Evolutionary conservation across 2,797 vertebrate genomes (phyloP).

Genomic region (Geotrypetes seraphini): DNA sequence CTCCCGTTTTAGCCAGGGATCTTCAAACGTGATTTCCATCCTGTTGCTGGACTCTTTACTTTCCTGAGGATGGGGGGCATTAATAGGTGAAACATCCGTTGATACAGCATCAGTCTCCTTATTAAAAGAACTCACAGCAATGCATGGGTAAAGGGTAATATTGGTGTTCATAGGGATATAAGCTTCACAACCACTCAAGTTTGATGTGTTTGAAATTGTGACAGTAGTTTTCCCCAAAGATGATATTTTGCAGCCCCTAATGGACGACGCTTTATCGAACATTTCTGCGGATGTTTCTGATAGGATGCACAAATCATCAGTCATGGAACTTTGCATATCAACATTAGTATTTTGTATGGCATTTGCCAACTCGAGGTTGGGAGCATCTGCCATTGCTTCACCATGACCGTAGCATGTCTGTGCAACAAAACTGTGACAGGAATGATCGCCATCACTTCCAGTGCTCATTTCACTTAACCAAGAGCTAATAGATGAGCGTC

Average conservation of each 20-base stretch:
- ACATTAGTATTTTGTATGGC: slow-evolving; percentile 31
- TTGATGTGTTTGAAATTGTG: slow-evolving; percentile 61
- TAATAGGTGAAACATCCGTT: slow-evolving; percentile 26
- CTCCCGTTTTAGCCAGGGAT: slow-evolving; percentile 88
- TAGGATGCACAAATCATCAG: slow-evolving; percentile 50
- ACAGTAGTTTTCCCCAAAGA: slow-evolving; percentile 70
- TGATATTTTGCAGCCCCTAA: slow-evolving; percentile 57
- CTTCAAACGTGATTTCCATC: slow-evolving; percentile 72
- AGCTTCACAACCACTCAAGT: slow-evolving; percentile 52
- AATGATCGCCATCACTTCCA: slow-evolving; percentile 52
- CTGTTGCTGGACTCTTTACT: slow-evolving; percentile 41
- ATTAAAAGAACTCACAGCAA: slow-evolving; percentile 65
- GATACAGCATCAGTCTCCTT: slow-evolving; percentile 48
- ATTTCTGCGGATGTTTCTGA: slow-evolving; percentile 41
- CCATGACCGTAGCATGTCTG: slow-evolving; percentile 57
- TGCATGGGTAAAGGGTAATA: slow-evolving; percentile 69
- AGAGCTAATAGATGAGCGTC: slow-evolving; percentile 76
- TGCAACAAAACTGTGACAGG: slow-evolving; percentile 67
- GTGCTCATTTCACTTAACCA: slow-evolving; percentile 71
- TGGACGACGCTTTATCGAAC: slow-evolving; percentile 33
- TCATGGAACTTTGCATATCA: slow-evolving; percentile 37
- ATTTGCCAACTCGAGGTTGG: slow-evolving; percentile 29
- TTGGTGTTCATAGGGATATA: slow-evolving; percentile 74
- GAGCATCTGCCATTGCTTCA: slow-evolving; percentile 76
- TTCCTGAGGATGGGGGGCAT: slow-evolving; percentile 19